Conservation (phyloP, 2,113 vertebrate genomes). For the Coptodon bakossiorum region DNA sequence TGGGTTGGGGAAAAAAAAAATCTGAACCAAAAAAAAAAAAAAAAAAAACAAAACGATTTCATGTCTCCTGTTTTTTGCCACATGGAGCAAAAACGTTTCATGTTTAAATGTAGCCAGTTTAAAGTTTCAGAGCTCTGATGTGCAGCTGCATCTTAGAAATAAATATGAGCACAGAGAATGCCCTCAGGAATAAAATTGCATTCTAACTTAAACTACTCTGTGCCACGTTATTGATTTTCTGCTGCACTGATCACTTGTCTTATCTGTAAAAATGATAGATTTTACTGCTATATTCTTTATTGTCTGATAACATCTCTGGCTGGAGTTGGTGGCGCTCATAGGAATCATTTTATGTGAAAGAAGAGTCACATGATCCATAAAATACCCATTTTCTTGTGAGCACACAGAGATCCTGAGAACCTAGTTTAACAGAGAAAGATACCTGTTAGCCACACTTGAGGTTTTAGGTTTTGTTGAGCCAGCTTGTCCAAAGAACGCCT, state of each 20-base stretch:
- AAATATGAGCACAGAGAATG: background rate
- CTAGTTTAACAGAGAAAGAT: background rate
- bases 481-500: background rate
- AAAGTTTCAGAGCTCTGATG: background rate
- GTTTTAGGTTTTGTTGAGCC: background rate
- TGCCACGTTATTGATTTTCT: background rate
- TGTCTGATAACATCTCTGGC: background rate
- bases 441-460: background rate
- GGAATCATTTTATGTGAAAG: background rate
- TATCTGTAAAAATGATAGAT: background rate
- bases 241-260: background rate
- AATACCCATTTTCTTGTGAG: background rate
- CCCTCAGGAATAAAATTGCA: background rate
- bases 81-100: background rate
- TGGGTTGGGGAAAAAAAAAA: rapidly evolving
- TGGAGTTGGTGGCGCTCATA: background rate
- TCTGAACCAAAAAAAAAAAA: no score
- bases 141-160: background rate
- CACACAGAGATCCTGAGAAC: background rate
- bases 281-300: background rate
- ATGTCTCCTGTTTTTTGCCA: background rate
- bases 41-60: rapidly evolving
- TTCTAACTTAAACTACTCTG: background rate
- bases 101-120: background rate
- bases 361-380: background rate